Evolutionary conservation across 2,888 invertebrate genomes (phyloP).

Genomic region (Habroteleia sp.): DNA sequence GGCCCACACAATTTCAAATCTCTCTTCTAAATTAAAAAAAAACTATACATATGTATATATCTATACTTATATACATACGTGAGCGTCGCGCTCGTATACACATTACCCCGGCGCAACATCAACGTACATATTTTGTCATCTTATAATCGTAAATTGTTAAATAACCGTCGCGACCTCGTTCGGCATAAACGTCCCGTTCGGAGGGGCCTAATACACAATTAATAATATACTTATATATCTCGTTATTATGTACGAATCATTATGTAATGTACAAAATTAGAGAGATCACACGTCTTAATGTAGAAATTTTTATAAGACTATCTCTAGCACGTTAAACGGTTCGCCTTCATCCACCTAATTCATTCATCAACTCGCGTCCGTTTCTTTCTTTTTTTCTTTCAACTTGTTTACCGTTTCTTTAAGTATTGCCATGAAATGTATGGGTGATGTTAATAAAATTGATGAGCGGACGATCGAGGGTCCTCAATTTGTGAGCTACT

Average conservation of each 20-base stretch:
- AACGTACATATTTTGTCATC: slow-evolving; percentile 48
- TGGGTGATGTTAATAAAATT: slow-evolving; percentile 69
- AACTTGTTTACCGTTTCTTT: slow-evolving; percentile 54
- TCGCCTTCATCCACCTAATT: slow-evolving; percentile 28
- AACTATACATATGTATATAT: slow-evolving; percentile 68
- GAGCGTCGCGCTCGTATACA: slow-evolving; percentile 55
- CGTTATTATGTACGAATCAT: slow-evolving; percentile 77
- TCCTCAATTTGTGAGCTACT: slow-evolving; percentile 78
- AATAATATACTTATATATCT: slow-evolving; percentile 71
- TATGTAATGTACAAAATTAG: slow-evolving; percentile 79
- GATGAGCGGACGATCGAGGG: slow-evolving; percentile 75
- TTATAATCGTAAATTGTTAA: slow-evolving; percentile 51
- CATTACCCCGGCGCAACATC: slow-evolving; percentile 53
- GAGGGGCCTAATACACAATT: slow-evolving; percentile 73
- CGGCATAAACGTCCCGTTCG: slow-evolving; percentile 45
- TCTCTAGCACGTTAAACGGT: slow-evolving; percentile 78
- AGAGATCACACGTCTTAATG: slow-evolving; percentile 81
- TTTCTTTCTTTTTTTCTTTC: slow-evolving; percentile 23
- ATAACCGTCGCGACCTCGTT: slow-evolving; percentile 34
- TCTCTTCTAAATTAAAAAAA: slow-evolving; percentile 73
- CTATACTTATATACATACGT: slow-evolving; percentile 65
- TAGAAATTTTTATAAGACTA: slow-evolving; percentile 81
- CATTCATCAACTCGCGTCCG: slow-evolving; percentile 22
- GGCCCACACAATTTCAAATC: slow-evolving; percentile 80
- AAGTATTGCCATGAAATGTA: slow-evolving; percentile 79